These are phyloP conservation scores for Illadopsis cleaveri DNA, from an alignment of 2,113 vertebrate genomes.

Conservation along the genomic window DNA sequence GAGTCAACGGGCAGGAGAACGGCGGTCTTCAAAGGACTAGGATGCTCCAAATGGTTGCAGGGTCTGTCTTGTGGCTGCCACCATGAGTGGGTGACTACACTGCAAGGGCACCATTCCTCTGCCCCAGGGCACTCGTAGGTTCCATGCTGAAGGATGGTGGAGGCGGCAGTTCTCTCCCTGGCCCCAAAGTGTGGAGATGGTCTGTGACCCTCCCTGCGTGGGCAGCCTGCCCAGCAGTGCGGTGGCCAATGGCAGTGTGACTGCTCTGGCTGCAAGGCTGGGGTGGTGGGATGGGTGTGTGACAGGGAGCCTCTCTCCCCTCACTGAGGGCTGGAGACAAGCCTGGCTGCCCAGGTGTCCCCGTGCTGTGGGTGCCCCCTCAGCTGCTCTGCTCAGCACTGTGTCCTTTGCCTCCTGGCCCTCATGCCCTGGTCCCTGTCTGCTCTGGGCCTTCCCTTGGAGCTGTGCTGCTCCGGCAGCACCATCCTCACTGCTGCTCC, in stretches of 20 bases:
- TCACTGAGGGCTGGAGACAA: accelerated
- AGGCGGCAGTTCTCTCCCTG: neutral
- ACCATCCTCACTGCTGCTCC: neutral
- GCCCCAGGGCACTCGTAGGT: accelerated
- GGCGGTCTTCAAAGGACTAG: neutral
- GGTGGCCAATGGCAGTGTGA: neutral
- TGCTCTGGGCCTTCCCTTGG: neutral
- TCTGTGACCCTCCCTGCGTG: neutral
- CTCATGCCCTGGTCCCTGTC: neutral
- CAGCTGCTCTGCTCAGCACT: neutral
- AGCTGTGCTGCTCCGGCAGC: neutral
- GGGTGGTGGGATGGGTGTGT: neutral
- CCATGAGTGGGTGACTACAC: accelerated
- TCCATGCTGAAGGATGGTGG: accelerated
- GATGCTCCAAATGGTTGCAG: accelerated
- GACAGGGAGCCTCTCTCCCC: neutral
- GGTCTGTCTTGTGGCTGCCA: neutral
- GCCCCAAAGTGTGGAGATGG: neutral
- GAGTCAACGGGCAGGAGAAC: constrained; percentile 30
- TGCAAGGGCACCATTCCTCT: accelerated
- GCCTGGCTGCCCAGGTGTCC: neutral
- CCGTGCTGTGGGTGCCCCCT: accelerated
- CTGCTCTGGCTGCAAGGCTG: neutral
- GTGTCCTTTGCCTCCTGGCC: neutral
- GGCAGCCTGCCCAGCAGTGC: neutral